Conservation (phyloP, 1,140 invertebrate species). For the Antheraea pernyi region DNA sequence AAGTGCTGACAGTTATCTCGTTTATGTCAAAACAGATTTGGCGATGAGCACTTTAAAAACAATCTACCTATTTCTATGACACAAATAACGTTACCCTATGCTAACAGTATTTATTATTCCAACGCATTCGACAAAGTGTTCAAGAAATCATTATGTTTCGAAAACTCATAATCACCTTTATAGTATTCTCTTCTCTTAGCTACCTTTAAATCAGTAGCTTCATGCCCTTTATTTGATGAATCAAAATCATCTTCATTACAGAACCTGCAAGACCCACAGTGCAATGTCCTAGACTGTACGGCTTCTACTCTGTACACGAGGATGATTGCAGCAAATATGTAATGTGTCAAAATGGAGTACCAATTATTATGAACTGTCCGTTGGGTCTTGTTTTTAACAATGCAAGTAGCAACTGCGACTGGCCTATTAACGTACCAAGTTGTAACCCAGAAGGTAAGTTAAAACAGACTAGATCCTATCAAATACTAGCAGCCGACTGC, state of each 20-base stretch:
- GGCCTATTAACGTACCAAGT: conserved; percentile 87
- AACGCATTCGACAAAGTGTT: too few relatives aligned
- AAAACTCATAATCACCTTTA: too few relatives aligned
- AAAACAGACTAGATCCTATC: background rate
- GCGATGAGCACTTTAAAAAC: too few relatives aligned
- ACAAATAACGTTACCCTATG: too few relatives aligned
- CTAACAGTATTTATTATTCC: too few relatives aligned
- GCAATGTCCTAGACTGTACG: conserved; percentile 90
- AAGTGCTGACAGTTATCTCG: too few relatives aligned
- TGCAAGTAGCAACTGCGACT: conserved; percentile 87
- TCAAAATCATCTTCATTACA: conserved; percentile 26
- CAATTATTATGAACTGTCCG: conserved; percentile 82
- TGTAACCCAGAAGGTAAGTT: conserved; percentile 84
- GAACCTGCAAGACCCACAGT: conserved; percentile 79
- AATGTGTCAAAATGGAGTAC: conserved; percentile 86
- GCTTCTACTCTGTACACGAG: conserved; percentile 85
- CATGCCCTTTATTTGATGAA: background rate
- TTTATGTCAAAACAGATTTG: too few relatives aligned
- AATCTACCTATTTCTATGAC: too few relatives aligned
- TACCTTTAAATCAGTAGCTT: background rate
- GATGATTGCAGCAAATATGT: conserved; percentile 89
- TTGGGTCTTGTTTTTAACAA: conserved; percentile 90
- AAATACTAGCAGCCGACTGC: too few relatives aligned
- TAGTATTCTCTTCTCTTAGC: background rate
- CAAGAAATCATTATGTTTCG: too few relatives aligned